A percentile compares a stretch with the other conserved stretches of the same genome.
phyloP scores from a whole-genome alignment of 1,140 invertebrate species.

The Argopecten irradians region DNA sequence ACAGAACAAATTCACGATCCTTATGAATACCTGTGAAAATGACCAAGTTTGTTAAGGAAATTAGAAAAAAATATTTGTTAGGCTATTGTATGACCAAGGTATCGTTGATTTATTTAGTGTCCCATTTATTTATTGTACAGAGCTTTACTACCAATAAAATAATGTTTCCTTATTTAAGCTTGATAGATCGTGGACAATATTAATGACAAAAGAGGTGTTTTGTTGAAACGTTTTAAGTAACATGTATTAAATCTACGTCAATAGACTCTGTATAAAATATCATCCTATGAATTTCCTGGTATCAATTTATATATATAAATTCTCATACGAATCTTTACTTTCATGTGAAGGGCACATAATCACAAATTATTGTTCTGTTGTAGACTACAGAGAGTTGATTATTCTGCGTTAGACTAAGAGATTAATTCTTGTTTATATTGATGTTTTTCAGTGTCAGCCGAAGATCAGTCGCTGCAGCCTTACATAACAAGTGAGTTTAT shows the following conservation, averaged over 20 bases:
- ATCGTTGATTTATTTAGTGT: too few species aligned
- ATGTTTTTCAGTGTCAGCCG: neutral
- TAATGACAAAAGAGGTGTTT: neutral
- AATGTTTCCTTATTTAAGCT: neutral
- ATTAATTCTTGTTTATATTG: neutral
- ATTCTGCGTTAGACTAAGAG: neutral
- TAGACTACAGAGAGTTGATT: neutral
- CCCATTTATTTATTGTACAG: too few species aligned
- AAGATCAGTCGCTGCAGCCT: neutral
- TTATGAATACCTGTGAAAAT: too few species aligned
- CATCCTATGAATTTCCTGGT: neutral
- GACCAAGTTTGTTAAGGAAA: too few species aligned
- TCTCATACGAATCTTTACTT: too few species aligned
- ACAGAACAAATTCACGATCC: too few species aligned
- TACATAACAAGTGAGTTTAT: conserved; percentile 4
- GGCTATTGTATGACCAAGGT: too few species aligned
- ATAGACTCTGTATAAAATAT: neutral
- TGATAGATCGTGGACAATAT: neutral
- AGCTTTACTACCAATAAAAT: neutral
- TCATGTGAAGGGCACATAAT: neutral
- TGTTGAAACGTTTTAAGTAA: conserved; percentile 7
- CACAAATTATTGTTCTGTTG: too few species aligned
- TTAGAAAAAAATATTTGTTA: too few species aligned
- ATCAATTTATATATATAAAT: too few species aligned
- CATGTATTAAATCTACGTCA: neutral